A percentile compares a stretch with the other conserved stretches of the same genome.
Evolutionary conservation across 1,140 invertebrate species (phyloP).

Genomic region (Oedothorax gibbosus): DNA sequence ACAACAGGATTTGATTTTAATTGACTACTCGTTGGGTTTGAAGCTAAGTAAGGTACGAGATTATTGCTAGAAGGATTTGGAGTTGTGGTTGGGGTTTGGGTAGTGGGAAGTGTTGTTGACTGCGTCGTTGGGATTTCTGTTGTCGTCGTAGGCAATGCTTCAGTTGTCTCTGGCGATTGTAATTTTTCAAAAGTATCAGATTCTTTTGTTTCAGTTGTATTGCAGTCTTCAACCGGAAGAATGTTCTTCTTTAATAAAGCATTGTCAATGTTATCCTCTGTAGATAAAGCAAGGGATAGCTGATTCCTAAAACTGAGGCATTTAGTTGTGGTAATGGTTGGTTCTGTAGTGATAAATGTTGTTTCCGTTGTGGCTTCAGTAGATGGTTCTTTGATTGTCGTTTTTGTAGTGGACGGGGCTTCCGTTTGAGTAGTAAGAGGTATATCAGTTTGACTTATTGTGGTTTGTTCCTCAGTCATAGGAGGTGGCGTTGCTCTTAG

Average conservation of each 20-base stretch:
- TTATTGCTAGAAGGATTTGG: neutral
- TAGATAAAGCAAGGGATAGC: constrained; percentile 53
- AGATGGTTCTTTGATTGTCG: neutral
- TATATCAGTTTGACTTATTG: neutral
- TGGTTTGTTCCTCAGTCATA: neutral
- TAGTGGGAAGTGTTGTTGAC: neutral
- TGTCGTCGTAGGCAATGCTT: constrained; percentile 5
- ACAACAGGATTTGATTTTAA: constrained; percentile 43
- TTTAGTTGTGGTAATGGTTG: constrained; percentile 28
- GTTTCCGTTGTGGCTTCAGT: neutral
- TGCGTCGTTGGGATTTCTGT: neutral
- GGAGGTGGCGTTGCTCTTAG: constrained; percentile 14
- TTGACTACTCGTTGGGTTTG: constrained; percentile 6
- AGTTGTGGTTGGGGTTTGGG: constrained; percentile 9
- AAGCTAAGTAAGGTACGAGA: constrained; percentile 32
- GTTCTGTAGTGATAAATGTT: neutral
- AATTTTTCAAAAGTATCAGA: constrained; percentile 27
- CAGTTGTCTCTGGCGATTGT: constrained; percentile 8
- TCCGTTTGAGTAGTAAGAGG: neutral
- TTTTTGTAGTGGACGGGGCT: neutral
- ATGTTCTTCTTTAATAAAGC: constrained; percentile 40
- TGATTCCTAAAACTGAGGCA: constrained; percentile 49
- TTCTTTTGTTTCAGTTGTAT: constrained; percentile 9
- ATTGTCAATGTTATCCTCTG: constrained; percentile 57
- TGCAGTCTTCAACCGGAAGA: constrained; percentile 48